phyloP scores from a whole-genome alignment of 1,140 invertebrate species.

The Bombyx mandarina region DNA sequence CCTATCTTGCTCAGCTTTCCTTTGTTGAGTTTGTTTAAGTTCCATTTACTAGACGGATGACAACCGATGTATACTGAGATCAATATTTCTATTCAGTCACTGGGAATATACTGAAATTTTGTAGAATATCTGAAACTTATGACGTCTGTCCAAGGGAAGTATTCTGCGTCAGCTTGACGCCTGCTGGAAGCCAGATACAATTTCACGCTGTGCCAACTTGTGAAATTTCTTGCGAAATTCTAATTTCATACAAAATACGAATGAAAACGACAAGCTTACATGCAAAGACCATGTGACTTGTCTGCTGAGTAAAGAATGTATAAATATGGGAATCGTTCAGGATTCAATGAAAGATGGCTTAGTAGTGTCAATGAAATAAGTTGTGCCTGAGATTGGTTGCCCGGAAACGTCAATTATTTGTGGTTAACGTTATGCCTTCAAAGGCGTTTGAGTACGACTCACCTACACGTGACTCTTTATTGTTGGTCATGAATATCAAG shows the following conservation, averaged over 20 bases:
- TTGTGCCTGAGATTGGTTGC: no score
- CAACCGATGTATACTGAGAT: no score
- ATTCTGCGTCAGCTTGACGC: conserved; percentile 51
- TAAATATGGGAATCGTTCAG: not conserved
- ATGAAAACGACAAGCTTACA: conserved; percentile 22
- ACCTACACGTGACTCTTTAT: no score
- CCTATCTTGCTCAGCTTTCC: no score
- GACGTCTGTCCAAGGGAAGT: conserved; percentile 47
- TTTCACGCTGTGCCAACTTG: conserved; percentile 63
- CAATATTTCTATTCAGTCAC: not conserved
- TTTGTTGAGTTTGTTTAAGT: no score
- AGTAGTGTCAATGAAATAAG: no score
- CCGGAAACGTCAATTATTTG: no score
- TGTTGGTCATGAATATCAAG: no score
- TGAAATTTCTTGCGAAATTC: conserved; percentile 54
- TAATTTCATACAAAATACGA: conserved; percentile 56
- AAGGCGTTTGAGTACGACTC: no score
- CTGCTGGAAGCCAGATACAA: conserved; percentile 54
- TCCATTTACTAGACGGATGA: no score
- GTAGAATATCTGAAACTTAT: conserved; percentile 39
- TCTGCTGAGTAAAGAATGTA: not conserved
- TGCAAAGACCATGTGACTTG: conserved; percentile 24
- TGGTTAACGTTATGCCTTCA: no score
- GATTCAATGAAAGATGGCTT: no score
- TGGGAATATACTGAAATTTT: conserved; percentile 5